phyloP scores from a whole-genome alignment of 2,113 vertebrate genomes.

The Rhea americana region DNA sequence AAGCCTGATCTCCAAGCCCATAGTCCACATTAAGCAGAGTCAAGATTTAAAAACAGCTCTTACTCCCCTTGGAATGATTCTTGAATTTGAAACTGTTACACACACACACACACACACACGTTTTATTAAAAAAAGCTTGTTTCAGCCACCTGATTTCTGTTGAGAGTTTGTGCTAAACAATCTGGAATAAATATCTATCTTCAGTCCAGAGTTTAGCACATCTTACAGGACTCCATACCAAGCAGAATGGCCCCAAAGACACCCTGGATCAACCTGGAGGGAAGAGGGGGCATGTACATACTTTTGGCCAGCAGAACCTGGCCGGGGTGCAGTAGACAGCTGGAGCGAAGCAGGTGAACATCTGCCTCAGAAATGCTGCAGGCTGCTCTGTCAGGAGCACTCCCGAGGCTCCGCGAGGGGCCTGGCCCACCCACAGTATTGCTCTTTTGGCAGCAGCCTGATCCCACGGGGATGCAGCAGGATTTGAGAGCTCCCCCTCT shows the following conservation, averaged over 20 bases:
- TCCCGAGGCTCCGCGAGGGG: neutral
- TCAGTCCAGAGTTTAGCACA: neutral
- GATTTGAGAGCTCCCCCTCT: neutral
- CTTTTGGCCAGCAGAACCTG: neutral
- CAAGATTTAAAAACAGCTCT: neutral
- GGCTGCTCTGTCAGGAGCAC: neutral
- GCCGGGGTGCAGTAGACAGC: neutral
- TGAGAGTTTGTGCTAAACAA: neutral
- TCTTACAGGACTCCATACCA: neutral
- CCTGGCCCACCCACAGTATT: neutral
- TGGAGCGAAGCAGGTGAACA: neutral
- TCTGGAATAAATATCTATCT: neutral
- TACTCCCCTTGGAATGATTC: neutral
- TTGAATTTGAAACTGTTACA: neutral
- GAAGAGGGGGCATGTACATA: neutral
- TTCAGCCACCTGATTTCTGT: neutral
- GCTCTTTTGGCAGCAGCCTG: fast-evolving
- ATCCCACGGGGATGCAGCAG: fast-evolving
- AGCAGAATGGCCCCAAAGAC: neutral
- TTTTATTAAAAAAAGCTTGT: neutral
- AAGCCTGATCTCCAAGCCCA: neutral
- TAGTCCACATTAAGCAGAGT: neutral
- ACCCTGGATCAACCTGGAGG: neutral
- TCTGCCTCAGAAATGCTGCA: neutral
- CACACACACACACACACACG: neutral